Base-by-base conservation (phyloP, 2,888 invertebrate species). In the Thymelicus acteon region DNA sequence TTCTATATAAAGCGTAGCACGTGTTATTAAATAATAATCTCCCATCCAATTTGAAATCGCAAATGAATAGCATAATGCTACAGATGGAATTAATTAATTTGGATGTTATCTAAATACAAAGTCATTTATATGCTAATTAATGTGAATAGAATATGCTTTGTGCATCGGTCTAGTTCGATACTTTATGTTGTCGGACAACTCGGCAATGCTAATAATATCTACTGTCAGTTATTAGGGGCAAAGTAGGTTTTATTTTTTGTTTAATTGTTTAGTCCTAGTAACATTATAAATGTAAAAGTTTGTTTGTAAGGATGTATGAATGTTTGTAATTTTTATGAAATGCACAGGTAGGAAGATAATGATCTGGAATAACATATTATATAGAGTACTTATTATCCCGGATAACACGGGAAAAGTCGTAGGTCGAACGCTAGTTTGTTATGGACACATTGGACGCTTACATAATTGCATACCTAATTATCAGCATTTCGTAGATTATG, bases 61-160 rank as follows among this genome's bases (percentile, higher is more conserved):
- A 48, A 68, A 68, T 48, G 62, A 44, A 57, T 47, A 10, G 31
- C 15, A 47, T 8, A n/a, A 40, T 67, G 49, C 37, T 39, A 47
- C 37, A 47, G 47, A 68, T 57, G 57, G 68, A 62, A 52, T 61
- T 62, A 68, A 69, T 62, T 69, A 62, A 68, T 68, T 54, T 54
- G 54, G 19, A 47, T 57, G 61, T 62, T 68, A 68, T 57, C 68
- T 47, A 57, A 68, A 62, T 68, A 68, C 37, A 68, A 47, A 54
- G 49, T 68, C 40, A 57, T 68, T 68, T 68, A 68, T 62, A 62
- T 62, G 57, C 47, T 62, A 68, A 68, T 62, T 68, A 57, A 57
- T 54, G 54, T 7, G 24, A 62, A 39, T 39, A 39, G 37, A 58
- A 52, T 62, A 37, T 54, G 67, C 61, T 67, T 67, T 67, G 60